Percentiles rank a stretch among this genome's conserved stretches.
phyloP scores from a whole-genome alignment of 2,113 vertebrate species.

The Petaurus breviceps region DNA sequence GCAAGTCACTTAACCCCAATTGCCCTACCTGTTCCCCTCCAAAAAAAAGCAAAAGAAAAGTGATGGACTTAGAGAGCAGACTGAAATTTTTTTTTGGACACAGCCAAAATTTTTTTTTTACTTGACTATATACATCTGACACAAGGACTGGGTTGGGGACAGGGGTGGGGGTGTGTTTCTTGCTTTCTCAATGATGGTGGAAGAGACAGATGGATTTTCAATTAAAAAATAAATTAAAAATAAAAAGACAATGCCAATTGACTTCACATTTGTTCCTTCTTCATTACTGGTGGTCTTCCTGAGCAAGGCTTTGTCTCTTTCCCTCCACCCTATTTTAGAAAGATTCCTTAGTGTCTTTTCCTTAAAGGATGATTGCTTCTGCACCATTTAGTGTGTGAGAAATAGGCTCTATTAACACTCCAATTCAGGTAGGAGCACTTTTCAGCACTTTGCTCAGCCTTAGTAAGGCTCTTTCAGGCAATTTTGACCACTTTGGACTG shows the following conservation, averaged over 20 bases:
- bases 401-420: neutral
- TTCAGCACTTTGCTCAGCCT: neutral
- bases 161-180: neutral
- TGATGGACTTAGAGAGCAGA: no score
- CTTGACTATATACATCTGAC: neutral
- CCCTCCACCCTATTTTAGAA: neutral
- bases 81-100: no score
- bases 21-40: no score
- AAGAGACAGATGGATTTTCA: neutral
- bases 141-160: neutral
- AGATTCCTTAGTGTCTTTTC: neutral
- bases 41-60: no score
- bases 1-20: no score
- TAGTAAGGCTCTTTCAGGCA: neutral
- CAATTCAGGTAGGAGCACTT: neutral
- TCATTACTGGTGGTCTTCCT: neutral
- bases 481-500: neutral
- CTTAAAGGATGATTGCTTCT: neutral
- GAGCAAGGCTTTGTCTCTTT: neutral
- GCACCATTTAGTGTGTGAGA: neutral
- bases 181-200: neutral
- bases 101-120: neutral
- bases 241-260: neutral
- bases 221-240: neutral
- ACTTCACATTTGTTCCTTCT: neutral